Base-by-base conservation (phyloP, 1,140 invertebrate species). In the Hesperophylax magnus region DNA sequence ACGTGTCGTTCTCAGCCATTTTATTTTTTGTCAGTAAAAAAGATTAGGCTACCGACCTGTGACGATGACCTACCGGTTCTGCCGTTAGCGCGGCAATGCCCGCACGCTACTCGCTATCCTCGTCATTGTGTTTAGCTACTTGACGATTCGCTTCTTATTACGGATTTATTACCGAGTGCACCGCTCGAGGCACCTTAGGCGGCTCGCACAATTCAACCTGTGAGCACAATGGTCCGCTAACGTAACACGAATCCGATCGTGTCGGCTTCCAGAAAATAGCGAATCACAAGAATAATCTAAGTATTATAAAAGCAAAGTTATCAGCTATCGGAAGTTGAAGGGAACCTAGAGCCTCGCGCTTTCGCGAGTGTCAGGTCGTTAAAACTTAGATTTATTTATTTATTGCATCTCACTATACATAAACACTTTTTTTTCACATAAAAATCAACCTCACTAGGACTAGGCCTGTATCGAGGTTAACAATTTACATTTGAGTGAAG, bases 11-110 rank as follows among this genome's bases (percentile, higher is more conserved):
- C 71, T 17, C 24, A 14, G 39, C 47, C 52, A 27, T 74, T 72
- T 47, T 74, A 74, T 56, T 27, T 74, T 74, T 74, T 74, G 52
- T 8, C 18, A 0, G 11, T 54, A 54, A 31, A 22, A 56, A 56
- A 22, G 52, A 27, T 69, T 47, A 8, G 65, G 60, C 60, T 61
- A 69, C 27, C 65, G 27, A 69, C 65, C 65, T 31, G 65, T 7
- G 20, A 4, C 61, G 61, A 4, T 24, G 61, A 34, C 61, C 27
- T 8, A 39, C 31, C 71, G 47, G 71, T 22, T 24, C 71, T 54
- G 22, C 18, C 20, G 20, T 52, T 74, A 74, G 22, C 54, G 47
- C 11, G 14, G n/a, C n/a, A 4, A 0, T 18, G 9, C 56, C 56
- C 6, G 56, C n/a, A 31, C 4, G 20, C 63, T 67, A 34, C 39